Evolutionary conservation across 2,888 invertebrate species (phyloP).

Genomic region (Tetropium fuscum): DNA sequence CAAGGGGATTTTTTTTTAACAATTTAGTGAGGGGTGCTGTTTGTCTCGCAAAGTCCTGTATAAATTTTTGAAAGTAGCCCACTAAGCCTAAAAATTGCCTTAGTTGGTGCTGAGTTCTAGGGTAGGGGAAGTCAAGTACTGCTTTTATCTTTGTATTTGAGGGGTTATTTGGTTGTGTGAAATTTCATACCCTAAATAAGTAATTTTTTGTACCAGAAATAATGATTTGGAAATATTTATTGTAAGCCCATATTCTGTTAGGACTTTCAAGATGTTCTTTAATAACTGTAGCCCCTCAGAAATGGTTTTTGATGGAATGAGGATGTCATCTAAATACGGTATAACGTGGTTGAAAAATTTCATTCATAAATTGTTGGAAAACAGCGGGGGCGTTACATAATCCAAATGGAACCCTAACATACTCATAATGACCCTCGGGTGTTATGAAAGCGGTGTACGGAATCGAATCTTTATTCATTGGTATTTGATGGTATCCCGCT

Average conservation of each 20-base stretch:
- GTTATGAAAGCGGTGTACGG: conserved; percentile 39
- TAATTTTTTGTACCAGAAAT: background rate
- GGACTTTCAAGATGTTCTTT: background rate
- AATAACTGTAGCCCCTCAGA: conserved; percentile 18
- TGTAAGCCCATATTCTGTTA: background rate
- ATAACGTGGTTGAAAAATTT: conserved; percentile 27
- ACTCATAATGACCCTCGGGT: background rate
- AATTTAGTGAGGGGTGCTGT: background rate
- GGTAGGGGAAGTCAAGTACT: too few relatives aligned
- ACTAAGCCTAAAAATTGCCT: too few relatives aligned
- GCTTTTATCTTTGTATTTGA: too few relatives aligned
- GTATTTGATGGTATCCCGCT: conserved; percentile 51
- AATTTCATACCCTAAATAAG: conserved; percentile 7
- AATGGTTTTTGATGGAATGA: conserved; percentile 28
- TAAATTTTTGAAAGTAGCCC: background rate
- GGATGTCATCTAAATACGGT: conserved; percentile 26
- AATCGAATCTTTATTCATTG: conserved; percentile 42
- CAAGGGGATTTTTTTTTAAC: conserved; percentile 26
- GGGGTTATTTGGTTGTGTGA: background rate
- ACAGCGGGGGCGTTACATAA: conserved; percentile 34
- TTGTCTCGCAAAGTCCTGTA: background rate
- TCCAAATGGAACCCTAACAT: background rate
- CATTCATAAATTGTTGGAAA: conserved; percentile 23
- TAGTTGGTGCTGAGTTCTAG: too few relatives aligned
- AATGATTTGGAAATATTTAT: background rate